These are phyloP conservation scores for Cladopsammia gracilis DNA, from an alignment of 64 coral and sea anemone species.

Conservation along the genomic window DNA sequence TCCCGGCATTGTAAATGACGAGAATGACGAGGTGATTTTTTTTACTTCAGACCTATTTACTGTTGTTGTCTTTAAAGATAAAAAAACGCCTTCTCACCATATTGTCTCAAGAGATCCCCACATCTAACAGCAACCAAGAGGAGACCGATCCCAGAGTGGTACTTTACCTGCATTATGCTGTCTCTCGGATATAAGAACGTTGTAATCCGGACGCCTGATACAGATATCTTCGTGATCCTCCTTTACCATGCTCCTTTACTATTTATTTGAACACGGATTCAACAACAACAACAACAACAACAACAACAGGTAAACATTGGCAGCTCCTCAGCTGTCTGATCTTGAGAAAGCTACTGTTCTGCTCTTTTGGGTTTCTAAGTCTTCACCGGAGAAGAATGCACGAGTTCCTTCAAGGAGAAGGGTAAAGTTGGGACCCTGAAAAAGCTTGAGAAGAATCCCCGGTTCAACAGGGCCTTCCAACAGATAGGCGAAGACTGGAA, in stretches of 20 bases:
- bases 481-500: conserved; percentile 40
- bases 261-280: conserved; percentile 42
- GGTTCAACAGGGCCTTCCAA: conserved; percentile 2
- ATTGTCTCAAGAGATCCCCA: not conserved
- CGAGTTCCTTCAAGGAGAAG: conserved; percentile 59
- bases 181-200: conserved; percentile 10
- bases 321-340: conserved; percentile 49
- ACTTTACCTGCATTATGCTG: conserved; percentile 55
- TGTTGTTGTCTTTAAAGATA: not conserved
- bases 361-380: conserved; percentile 43
- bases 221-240: conserved; percentile 54
- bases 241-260: conserved; percentile 34
- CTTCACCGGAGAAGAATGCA: conserved; percentile 62
- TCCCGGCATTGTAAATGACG: conserved; percentile 29
- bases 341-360: conserved; percentile 14
- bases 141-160: conserved; percentile 60
- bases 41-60: not conserved
- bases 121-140: conserved; percentile 36
- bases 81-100: not conserved
- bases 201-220: conserved; percentile 32
- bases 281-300: no score
- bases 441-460: conserved; percentile 37
- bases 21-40: conserved; percentile 34
- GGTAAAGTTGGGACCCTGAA: conserved; percentile 49
- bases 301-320: conserved; percentile 39